Conservation (phyloP, 2,797 vertebrate species). For the Buphagus erythrorhynchus region DNA sequence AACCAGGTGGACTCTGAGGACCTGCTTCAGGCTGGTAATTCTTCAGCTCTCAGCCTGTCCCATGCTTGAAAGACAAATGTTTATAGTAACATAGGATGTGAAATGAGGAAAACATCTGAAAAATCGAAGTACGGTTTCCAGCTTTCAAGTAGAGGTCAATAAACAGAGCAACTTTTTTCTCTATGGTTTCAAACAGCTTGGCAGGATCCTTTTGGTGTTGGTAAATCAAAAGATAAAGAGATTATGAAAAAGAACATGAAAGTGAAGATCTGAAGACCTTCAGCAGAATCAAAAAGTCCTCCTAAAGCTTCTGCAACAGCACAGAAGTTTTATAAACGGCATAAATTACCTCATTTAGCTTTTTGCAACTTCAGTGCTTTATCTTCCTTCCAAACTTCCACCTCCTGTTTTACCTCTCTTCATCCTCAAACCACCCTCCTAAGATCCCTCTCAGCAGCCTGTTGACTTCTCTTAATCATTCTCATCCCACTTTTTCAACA, state of each 20-base stretch:
- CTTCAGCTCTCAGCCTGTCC: not conserved
- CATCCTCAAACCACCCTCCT: not conserved
- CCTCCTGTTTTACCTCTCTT: not conserved
- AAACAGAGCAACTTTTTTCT: not conserved
- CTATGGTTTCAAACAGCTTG: not conserved
- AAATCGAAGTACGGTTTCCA: not conserved
- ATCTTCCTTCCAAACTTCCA: not conserved
- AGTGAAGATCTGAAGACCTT: slow-evolving; percentile 5
- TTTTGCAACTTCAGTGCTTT: not conserved
- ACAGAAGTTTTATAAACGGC: not conserved
- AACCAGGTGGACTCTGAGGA: not conserved
- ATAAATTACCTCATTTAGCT: not conserved
- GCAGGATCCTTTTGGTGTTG: not conserved
- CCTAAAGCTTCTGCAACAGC: not conserved
- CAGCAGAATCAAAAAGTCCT: not conserved
- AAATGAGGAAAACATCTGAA: not conserved
- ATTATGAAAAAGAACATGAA: slow-evolving; percentile 12
- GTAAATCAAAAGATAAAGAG: not conserved
- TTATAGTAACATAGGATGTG: not conserved
- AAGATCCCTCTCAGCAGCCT: not conserved
- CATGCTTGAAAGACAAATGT: not conserved
- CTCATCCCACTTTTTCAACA: not conserved
- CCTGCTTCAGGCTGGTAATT: not conserved
- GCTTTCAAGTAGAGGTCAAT: slow-evolving; percentile 12
- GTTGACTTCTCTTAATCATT: not conserved